Evolutionary conservation across 2,888 invertebrate genomes (phyloP).

Genomic region (Agrochola lychnidis): DNA sequence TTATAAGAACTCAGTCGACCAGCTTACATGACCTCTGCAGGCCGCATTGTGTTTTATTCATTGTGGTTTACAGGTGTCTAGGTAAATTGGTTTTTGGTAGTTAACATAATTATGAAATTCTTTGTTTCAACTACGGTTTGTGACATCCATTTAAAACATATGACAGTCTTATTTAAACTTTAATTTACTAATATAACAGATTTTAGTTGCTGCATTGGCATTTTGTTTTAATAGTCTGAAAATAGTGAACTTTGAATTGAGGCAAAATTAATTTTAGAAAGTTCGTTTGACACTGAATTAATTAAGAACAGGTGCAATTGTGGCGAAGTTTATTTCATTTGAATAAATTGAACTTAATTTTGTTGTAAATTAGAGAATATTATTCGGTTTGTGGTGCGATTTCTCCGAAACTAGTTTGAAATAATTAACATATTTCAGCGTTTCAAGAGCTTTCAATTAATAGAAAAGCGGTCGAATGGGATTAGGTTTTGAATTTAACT

Average conservation of each 20-base stretch:
- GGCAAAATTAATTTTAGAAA: slow-evolving; percentile 19
- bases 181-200: slow-evolving; percentile 28
- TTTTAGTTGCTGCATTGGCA: slow-evolving; percentile 18
- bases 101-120: slow-evolving; percentile 27
- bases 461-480: background rate
- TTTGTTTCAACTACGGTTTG: slow-evolving; percentile 1
- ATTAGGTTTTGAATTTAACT: slow-evolving; percentile 22
- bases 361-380: background rate
- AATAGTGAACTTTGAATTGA: slow-evolving; percentile 1
- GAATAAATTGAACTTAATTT: background rate
- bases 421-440: slow-evolving; percentile 15
- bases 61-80: background rate
- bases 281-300: slow-evolving; percentile 26
- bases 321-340: slow-evolving; percentile 20
- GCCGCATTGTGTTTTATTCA: background rate
- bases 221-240: slow-evolving; percentile 23
- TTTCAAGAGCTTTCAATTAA: slow-evolving; percentile 25
- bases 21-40: slow-evolving; percentile 26
- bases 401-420: background rate
- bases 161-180: slow-evolving; percentile 11
- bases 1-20: background rate
- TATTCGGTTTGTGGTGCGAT: slow-evolving; percentile 1
- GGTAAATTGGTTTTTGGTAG: slow-evolving; percentile 5
- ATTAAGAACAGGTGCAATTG: slow-evolving; percentile 4
- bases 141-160: slow-evolving; percentile 26